Evolutionary conservation across 1,140 invertebrate genomes (phyloP).

Genomic region (Drosophila micromelanica): DNA sequence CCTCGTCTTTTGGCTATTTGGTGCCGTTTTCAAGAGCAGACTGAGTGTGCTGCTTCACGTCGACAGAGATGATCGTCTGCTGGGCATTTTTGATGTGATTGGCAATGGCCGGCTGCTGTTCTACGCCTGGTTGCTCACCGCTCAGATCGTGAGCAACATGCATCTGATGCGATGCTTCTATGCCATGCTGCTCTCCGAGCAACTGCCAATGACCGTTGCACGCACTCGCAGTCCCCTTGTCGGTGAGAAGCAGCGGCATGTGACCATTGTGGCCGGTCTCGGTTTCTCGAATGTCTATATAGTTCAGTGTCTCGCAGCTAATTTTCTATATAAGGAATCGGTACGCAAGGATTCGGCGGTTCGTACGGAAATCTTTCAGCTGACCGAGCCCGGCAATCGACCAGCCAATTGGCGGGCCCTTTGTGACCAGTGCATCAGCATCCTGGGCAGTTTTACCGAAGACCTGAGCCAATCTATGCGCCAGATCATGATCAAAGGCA

Average conservation of each 20-base stretch:
- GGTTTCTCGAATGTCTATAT: conserved; percentile 86
- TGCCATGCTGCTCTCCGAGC: conserved; percentile 89
- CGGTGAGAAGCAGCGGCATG: conserved; percentile 22
- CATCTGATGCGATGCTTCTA: conserved; percentile 89
- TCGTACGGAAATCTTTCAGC: conserved; percentile 87
- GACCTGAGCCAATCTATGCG: conserved; percentile 86
- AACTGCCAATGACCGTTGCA: conserved; percentile 87
- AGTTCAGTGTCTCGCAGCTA: conserved; percentile 89
- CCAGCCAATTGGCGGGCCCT: conserved; percentile 92
- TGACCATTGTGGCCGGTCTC: conserved; percentile 86
- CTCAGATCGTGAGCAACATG: conserved; percentile 88
- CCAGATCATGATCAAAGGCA: conserved; percentile 72
- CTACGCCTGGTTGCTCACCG: conserved; percentile 88
- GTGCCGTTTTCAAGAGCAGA: conserved; percentile 34
- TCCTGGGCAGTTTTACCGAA: conserved; percentile 87
- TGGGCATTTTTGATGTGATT: conserved; percentile 52
- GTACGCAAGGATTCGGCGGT: conserved; percentile 59
- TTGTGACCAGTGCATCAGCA: conserved; percentile 86
- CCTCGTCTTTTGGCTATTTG: conserved; percentile 55
- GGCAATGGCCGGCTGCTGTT: conserved; percentile 85
- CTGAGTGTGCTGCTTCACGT: conserved; percentile 53
- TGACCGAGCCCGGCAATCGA: conserved; percentile 89
- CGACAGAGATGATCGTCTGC: conserved; percentile 61
- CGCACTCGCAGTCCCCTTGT: conserved; percentile 46
- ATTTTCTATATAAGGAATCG: conserved; percentile 87